phyloP scores from a whole-genome alignment of 2,888 invertebrate genomes.

The Zhengitettix transpicula region DNA sequence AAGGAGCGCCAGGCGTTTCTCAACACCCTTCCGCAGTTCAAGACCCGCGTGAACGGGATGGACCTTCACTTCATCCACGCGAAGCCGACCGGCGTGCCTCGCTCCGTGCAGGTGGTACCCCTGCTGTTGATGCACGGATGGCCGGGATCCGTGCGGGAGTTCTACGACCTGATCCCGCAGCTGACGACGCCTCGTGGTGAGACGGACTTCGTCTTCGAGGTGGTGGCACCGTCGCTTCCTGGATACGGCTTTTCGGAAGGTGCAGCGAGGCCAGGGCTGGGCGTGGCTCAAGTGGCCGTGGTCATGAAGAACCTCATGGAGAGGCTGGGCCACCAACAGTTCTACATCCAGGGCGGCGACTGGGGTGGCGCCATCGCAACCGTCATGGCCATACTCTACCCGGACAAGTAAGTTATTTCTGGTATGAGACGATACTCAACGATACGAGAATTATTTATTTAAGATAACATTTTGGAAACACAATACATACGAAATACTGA shows the following conservation, averaged over 20 bases:
- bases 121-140: conserved; percentile 66
- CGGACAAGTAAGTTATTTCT: background rate
- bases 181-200: conserved; percentile 34
- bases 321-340: conserved; percentile 25
- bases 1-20: conserved; percentile 44
- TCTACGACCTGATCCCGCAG: conserved; percentile 54
- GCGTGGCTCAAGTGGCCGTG: conserved; percentile 13
- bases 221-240: conserved; percentile 48
- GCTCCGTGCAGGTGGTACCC: conserved; percentile 37
- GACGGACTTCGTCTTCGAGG: conserved; percentile 45
- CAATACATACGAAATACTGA: no score
- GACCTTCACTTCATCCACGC: conserved; percentile 61
- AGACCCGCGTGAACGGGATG: conserved; percentile 48
- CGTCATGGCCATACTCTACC: conserved; percentile 23
- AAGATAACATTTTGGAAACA: no score
- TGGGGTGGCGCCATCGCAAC: conserved; percentile 29
- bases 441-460: no score
- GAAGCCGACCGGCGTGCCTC: conserved; percentile 33
- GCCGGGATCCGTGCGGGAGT: conserved; percentile 70
- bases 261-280: conserved; percentile 15
- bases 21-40: conserved; percentile 59
- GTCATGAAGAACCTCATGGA: conserved; percentile 26
- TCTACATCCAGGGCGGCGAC: conserved; percentile 32
- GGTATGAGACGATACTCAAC: no score
- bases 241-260: conserved; percentile 51